Conservation (phyloP, 2,888 invertebrate species). For the Scaptomyza cyrtandrae region DNA sequence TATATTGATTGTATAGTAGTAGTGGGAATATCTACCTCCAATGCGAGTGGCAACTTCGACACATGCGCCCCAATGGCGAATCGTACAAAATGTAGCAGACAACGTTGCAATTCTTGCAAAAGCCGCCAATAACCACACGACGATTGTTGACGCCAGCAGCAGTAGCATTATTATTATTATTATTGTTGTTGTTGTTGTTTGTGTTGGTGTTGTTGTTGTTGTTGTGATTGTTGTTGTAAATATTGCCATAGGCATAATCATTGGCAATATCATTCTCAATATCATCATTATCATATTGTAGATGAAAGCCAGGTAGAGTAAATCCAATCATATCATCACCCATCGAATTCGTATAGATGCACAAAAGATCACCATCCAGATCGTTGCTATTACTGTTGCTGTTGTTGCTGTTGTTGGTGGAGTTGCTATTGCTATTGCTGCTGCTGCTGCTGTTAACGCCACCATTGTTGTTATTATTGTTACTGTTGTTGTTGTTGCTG, state of each 20-base stretch:
- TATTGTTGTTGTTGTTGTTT: not conserved
- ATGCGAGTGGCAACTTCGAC: constrained; percentile 93
- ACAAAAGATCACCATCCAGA: constrained; percentile 58
- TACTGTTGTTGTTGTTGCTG: too few relatives aligned
- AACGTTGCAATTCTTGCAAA: constrained; percentile 88
- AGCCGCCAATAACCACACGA: constrained; percentile 73
- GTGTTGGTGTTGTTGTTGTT: not conserved
- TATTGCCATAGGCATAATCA: not conserved
- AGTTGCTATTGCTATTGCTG: constrained; percentile 42
- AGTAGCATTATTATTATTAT: constrained; percentile 15
- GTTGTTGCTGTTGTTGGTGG: constrained; percentile 48
- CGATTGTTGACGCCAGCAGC: constrained; percentile 21
- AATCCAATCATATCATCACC: constrained; percentile 63
- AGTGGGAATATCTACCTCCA: constrained; percentile 88
- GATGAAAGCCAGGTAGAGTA: constrained; percentile 46
- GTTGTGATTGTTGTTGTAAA: constrained; percentile 30
- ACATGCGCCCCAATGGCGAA: constrained; percentile 91
- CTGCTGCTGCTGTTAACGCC: constrained; percentile 31
- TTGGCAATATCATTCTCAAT: constrained; percentile 13
- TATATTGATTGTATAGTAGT: constrained; percentile 1
- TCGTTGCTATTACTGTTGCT: constrained; percentile 50
- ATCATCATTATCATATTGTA: constrained; percentile 51
- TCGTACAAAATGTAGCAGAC: constrained; percentile 90
- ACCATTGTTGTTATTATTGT: constrained; percentile 18
- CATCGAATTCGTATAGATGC: constrained; percentile 44